Evolutionary conservation across 1,140 invertebrate species (phyloP).

Genomic region (Metaphire vulgaris): DNA sequence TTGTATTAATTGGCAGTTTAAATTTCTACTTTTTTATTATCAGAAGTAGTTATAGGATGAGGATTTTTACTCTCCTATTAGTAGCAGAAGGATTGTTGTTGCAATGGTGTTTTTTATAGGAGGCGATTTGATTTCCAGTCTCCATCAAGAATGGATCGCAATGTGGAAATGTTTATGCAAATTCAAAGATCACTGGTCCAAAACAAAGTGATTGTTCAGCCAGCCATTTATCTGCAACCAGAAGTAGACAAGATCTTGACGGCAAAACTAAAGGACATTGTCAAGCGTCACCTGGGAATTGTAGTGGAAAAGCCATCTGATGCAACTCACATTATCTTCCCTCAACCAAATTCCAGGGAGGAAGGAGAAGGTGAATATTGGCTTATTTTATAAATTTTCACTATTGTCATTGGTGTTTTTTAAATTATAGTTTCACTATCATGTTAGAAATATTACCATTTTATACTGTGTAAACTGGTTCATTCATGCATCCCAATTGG

Average conservation of each 20-base stretch:
- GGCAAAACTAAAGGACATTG: constrained; percentile 76
- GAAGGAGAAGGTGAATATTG: constrained; percentile 37
- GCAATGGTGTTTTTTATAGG: constrained; percentile 39
- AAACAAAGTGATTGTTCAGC: constrained; percentile 70
- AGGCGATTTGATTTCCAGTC: constrained; percentile 62
- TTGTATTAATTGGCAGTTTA: too few species aligned
- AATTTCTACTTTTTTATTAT: too few species aligned
- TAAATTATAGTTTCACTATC: too few species aligned
- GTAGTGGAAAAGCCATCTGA: constrained; percentile 74
- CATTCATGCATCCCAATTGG: too few species aligned
- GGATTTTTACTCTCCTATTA: too few species aligned
- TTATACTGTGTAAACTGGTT: too few species aligned
- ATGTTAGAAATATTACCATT: too few species aligned
- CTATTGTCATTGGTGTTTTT: too few species aligned
- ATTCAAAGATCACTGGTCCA: constrained; percentile 78
- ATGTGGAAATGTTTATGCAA: constrained; percentile 87
- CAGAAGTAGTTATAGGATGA: too few species aligned
- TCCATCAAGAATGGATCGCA: constrained; percentile 79
- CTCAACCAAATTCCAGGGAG: constrained; percentile 51
- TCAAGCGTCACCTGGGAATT: constrained; percentile 76
- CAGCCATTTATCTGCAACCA: constrained; percentile 58
- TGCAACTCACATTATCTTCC: constrained; percentile 85
- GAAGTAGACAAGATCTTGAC: constrained; percentile 76
- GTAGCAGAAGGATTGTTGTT: too few species aligned
- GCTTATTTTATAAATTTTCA: too few species aligned